phyloP scores from a whole-genome alignment of 2,797 vertebrate species.

The Sebastes minor region DNA sequence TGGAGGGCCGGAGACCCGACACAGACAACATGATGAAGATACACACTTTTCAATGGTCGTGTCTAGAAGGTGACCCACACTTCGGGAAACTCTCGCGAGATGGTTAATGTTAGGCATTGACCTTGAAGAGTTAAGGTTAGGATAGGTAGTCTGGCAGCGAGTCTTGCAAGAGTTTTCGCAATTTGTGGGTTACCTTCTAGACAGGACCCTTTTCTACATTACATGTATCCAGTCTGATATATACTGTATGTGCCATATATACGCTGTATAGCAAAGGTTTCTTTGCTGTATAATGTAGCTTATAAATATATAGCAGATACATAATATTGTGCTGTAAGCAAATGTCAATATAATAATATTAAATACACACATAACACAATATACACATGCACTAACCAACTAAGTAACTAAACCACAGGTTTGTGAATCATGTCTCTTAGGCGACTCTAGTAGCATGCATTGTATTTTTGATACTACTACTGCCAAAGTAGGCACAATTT shows the following conservation, averaged over 20 bases:
- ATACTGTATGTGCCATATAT: background rate
- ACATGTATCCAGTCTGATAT: background rate
- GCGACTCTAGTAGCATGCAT: too few species aligned
- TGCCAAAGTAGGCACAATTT: background rate
- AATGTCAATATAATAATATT: background rate
- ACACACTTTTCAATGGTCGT: background rate
- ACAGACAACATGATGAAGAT: slow-evolving; percentile 20
- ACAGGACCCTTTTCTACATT: too few species aligned
- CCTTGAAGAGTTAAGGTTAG: too few species aligned
- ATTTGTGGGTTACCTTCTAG: too few species aligned
- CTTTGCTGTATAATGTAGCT: background rate
- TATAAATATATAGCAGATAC: background rate
- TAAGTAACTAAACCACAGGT: too few species aligned
- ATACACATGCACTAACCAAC: background rate
- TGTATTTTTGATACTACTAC: background rate
- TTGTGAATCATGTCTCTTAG: too few species aligned
- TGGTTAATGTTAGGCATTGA: too few species aligned
- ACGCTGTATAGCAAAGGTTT: background rate
- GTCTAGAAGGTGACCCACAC: too few species aligned
- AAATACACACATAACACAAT: background rate
- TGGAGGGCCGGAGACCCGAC: slow-evolving; percentile 54
- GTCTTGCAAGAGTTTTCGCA: too few species aligned
- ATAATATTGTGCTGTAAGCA: background rate
- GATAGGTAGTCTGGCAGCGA: too few species aligned
- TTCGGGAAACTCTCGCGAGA: too few species aligned